Conservation (phyloP, 2,797 vertebrate genomes). For the Myripristis murdjan region DNA sequence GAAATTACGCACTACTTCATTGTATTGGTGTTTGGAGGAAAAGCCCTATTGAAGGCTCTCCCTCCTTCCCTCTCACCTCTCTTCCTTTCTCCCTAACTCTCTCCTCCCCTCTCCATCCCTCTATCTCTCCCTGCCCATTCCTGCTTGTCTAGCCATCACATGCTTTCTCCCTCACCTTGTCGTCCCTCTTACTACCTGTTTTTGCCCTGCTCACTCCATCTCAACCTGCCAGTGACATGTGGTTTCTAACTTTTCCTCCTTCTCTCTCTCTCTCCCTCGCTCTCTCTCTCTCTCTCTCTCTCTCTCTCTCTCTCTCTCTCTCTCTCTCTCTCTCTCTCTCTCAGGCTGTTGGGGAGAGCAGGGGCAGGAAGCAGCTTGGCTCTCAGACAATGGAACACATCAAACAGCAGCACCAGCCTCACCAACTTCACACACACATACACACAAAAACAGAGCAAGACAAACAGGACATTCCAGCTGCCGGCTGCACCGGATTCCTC, state of each 20-base stretch:
- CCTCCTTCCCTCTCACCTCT: constrained; percentile 80
- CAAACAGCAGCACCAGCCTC: constrained; percentile 85
- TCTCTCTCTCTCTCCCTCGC: constrained; percentile 17
- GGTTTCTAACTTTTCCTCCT: constrained; percentile 47
- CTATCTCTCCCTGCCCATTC: constrained; percentile 67
- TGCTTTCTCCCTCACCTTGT: constrained; percentile 23
- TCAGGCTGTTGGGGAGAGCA: constrained; percentile 74
- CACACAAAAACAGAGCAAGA: constrained; percentile 76
- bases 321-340: constrained; percentile 57
- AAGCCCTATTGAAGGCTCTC: constrained; percentile 82
- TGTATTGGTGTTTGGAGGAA: constrained; percentile 85
- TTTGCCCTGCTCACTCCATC: constrained; percentile 42
- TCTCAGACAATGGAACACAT: constrained; percentile 89
- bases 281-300: constrained; percentile 19
- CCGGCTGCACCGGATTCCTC: constrained; percentile 88
- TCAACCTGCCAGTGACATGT: constrained; percentile 40
- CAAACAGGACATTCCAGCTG: constrained; percentile 91
- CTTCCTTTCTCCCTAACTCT: constrained; percentile 71
- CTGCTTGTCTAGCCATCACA: constrained; percentile 15
- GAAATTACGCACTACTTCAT: constrained; percentile 87
- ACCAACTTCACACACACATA: constrained; percentile 73
- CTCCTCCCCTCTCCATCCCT: constrained; percentile 67
- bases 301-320: constrained; percentile 11
- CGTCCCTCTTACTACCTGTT: constrained; percentile 25
- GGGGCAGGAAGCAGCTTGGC: constrained; percentile 88